Conservation (phyloP, 53 echinoderm and acorn worm genomes). For the Patiria pectinifera region DNA sequence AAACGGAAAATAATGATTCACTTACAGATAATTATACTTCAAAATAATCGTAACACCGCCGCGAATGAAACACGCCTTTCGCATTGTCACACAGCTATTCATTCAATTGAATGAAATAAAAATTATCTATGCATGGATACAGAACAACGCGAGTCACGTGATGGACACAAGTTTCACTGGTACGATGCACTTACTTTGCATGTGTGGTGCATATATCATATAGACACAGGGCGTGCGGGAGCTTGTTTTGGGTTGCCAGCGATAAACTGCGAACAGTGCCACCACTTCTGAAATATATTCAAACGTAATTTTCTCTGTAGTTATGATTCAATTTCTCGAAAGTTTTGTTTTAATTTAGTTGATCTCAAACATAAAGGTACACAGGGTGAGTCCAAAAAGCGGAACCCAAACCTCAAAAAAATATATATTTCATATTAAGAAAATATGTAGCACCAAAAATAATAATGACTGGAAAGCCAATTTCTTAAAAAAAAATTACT, state of each 20-base stretch:
- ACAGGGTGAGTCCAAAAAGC: no score
- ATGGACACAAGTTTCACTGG: not conserved
- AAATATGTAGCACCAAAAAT: no score
- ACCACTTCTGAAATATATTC: not conserved
- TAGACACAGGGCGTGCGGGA: not conserved
- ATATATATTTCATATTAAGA: no score
- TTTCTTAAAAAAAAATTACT: no score
- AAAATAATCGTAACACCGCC: not conserved
- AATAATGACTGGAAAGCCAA: no score
- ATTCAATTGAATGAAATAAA: not conserved
- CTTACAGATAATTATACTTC: not conserved
- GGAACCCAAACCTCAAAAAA: no score
- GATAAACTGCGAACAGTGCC: not conserved
- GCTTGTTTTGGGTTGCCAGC: not conserved
- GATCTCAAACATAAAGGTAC: not conserved
- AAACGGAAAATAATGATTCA: conserved; percentile 10
- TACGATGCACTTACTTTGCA: not conserved
- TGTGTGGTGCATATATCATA: not conserved
- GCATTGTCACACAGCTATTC: not conserved
- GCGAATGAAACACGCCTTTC: not conserved
- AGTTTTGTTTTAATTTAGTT: no score
- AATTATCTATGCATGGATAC: not conserved
- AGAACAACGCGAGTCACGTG: not conserved
- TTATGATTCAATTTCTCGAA: no score
- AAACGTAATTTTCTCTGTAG: not conserved